These are phyloP conservation scores for Mixornis gularis DNA, from an alignment of 2,113 vertebrate species.

Conservation along the genomic window DNA sequence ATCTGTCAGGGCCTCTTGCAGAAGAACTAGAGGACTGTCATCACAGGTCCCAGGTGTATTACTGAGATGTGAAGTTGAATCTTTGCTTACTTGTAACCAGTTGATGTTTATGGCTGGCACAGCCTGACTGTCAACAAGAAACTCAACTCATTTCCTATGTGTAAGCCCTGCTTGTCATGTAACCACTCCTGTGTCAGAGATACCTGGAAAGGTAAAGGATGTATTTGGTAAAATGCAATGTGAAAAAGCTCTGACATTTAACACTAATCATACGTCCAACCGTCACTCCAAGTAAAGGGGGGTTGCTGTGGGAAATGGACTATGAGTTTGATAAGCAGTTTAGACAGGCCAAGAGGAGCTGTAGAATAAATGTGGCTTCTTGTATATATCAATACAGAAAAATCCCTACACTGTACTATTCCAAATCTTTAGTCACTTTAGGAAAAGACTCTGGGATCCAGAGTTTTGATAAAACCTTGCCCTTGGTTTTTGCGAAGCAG, in stretches of 20 bases:
- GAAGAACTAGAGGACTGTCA: background rate
- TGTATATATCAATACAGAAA: background rate
- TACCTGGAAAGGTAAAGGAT: background rate
- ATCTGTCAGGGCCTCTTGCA: background rate
- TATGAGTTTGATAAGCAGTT: background rate
- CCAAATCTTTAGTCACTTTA: background rate
- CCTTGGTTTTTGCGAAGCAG: background rate
- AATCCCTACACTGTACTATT: background rate
- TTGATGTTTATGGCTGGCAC: background rate
- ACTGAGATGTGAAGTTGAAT: background rate
- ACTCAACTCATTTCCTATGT: fast-evolving
- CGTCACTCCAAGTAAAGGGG: background rate
- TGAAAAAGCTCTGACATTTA: background rate
- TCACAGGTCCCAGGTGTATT: background rate
- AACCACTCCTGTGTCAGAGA: background rate
- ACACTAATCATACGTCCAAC: background rate
- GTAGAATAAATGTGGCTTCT: background rate
- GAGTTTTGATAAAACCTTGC: background rate
- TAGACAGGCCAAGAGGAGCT: background rate
- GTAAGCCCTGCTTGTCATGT: background rate
- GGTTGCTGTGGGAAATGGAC: background rate
- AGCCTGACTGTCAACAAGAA: background rate
- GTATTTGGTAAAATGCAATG: background rate
- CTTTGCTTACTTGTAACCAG: background rate
- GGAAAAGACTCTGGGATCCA: background rate